Conservation (phyloP, 2,797 vertebrate species). For the Capromys pilorides region DNA sequence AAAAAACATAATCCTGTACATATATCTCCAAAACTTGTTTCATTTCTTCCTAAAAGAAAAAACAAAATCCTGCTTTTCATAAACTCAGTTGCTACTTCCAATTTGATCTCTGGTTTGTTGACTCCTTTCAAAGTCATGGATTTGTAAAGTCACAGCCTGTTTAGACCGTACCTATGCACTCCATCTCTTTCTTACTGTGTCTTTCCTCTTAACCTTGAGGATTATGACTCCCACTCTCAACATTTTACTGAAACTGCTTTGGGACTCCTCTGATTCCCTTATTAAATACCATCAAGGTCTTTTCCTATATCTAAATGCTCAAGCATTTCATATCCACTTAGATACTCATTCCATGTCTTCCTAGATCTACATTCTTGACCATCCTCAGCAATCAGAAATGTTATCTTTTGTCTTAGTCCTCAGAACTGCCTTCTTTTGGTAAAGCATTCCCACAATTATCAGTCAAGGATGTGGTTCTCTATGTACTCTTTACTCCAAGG, state of each 20-base stretch:
- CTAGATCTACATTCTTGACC: background rate
- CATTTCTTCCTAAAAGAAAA: background rate
- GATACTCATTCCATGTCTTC: background rate
- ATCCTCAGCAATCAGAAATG: background rate
- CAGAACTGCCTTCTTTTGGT: background rate
- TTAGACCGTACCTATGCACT: background rate
- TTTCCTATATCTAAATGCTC: background rate
- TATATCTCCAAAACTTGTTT: background rate
- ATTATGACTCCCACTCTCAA: background rate
- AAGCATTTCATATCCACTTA: background rate
- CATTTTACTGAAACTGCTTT: background rate
- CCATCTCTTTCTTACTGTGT: background rate
- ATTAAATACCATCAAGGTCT: rapidly evolving
- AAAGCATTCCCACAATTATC: background rate
- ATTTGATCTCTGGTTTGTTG: background rate
- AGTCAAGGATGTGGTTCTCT: background rate
- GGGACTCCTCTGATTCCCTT: background rate
- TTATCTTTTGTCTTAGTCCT: background rate
- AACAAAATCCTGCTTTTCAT: background rate
- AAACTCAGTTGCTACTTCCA: background rate
- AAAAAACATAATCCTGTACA: background rate
- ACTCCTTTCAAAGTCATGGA: rapidly evolving
- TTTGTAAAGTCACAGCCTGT: background rate
- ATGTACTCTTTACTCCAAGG: background rate
- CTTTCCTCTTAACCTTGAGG: background rate